phyloP scores from a whole-genome alignment of 2,888 invertebrate genomes.

The Acleris emargana region DNA sequence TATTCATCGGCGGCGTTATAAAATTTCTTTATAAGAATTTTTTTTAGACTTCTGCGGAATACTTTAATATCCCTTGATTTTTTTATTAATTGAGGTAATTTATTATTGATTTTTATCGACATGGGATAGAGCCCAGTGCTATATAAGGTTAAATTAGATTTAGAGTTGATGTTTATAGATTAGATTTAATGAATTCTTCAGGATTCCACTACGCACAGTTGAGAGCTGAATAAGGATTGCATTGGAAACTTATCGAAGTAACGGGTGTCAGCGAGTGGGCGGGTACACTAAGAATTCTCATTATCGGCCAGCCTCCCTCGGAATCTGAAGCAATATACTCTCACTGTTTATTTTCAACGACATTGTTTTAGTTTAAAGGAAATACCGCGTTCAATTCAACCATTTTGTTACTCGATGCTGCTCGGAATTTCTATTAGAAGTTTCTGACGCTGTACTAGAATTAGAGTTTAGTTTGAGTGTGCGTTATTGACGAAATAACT shows the following conservation, averaged over 20 bases:
- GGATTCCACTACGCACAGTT: not conserved
- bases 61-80: too few relatives aligned
- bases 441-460: not conserved
- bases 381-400: constrained; percentile 2
- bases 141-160: too few relatives aligned
- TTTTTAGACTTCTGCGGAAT: too few relatives aligned
- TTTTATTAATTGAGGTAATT: too few relatives aligned
- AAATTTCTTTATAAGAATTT: too few relatives aligned
- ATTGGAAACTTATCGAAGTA: constrained; percentile 8
- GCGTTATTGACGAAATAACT: too few relatives aligned
- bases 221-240: constrained; percentile 5
- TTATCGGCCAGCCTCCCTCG: constrained; percentile 48
- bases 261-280: not conserved
- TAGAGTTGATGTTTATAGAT: too few relatives aligned
- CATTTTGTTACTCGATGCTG: not conserved
- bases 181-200: too few relatives aligned
- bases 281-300: constrained; percentile 58
- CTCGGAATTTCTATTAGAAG: not conserved
- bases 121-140: too few relatives aligned
- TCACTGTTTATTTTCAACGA: constrained; percentile 40
- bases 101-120: too few relatives aligned
- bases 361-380: constrained; percentile 40
- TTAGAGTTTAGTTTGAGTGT: too few relatives aligned
- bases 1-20: too few relatives aligned
- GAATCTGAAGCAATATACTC: constrained; percentile 58